A percentile compares a stretch with the other conserved stretches of the same genome.
phyloP scores from a whole-genome alignment of 2,797 vertebrate species.

The Amblyopsis hoosieri region DNA sequence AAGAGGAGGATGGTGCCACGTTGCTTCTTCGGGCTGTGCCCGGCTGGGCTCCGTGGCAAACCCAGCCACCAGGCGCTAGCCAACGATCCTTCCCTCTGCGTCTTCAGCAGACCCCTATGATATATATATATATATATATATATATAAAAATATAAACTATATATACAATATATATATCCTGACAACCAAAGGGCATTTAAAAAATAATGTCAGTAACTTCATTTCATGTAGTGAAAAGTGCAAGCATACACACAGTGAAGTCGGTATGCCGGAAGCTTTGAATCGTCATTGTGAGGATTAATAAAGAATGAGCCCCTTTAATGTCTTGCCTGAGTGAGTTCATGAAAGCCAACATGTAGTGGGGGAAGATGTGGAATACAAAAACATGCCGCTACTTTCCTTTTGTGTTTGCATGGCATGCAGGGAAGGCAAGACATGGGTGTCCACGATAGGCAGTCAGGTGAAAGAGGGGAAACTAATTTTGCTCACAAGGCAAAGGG shows the following conservation, averaged over 20 bases:
- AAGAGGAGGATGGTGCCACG: no score
- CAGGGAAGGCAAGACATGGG: conserved; percentile 58
- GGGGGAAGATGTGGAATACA: conserved; percentile 73
- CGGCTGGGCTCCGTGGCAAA: no score
- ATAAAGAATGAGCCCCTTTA: conserved; percentile 82
- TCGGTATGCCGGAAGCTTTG: conserved; percentile 63
- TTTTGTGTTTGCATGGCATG: conserved; percentile 64
- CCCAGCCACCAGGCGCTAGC: no score
- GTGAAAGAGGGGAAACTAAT: conserved; percentile 53
- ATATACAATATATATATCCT: neutral
- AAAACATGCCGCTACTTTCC: conserved; percentile 73
- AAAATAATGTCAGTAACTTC: conserved; percentile 65
- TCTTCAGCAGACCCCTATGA: no score
- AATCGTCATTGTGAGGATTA: conserved; percentile 78
- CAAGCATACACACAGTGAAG: conserved; percentile 47
- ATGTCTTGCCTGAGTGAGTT: conserved; percentile 76
- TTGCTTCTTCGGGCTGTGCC: conserved; percentile 5
- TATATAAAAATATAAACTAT: no score
- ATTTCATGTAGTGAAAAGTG: conserved; percentile 60
- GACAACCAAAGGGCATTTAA: conserved; percentile 48
- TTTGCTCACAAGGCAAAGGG: conserved; percentile 54
- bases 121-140: no score
- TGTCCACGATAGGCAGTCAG: conserved; percentile 48
- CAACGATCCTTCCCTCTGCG: no score
- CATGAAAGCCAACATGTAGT: conserved; percentile 74